These are phyloP conservation scores for Oophaga sylvatica DNA, from an alignment of 2,797 vertebrate genomes.

Conservation along the genomic window DNA sequence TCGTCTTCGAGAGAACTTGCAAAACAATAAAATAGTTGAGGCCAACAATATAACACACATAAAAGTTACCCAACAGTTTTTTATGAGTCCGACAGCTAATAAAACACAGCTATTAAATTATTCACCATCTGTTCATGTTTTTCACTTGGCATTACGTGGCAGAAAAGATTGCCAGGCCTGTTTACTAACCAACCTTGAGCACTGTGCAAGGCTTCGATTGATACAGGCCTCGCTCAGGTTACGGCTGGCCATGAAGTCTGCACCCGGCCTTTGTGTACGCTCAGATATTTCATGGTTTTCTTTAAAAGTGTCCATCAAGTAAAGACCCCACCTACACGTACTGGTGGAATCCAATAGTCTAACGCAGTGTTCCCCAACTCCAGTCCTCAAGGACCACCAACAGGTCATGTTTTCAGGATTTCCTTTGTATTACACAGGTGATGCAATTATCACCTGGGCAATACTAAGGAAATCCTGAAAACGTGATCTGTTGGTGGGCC, in stretches of 20 bases:
- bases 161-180: not conserved
- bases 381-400: too few species aligned
- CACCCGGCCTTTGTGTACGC: not conserved
- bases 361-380: too few species aligned
- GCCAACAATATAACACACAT: not conserved
- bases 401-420: too few species aligned
- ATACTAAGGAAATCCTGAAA: too few species aligned
- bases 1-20: not conserved
- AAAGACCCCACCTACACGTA: too few species aligned
- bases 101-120: slow-evolving; percentile 17
- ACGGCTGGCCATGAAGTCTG: not conserved
- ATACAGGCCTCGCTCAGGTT: not conserved
- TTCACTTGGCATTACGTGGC: not conserved
- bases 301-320: too few species aligned
- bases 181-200: slow-evolving; percentile 22
- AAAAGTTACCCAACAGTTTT: slow-evolving; percentile 16
- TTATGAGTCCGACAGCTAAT: slow-evolving; percentile 28
- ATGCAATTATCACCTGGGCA: too few species aligned
- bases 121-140: slow-evolving; percentile 34
- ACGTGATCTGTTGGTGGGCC: too few species aligned
- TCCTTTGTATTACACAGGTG: too few species aligned
- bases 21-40: slow-evolving; percentile 11
- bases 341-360: too few species aligned
- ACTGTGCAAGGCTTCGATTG: not conserved
- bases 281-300: not conserved